phyloP scores from a whole-genome alignment of 2,797 vertebrate species.

The Selene dorsalis region DNA sequence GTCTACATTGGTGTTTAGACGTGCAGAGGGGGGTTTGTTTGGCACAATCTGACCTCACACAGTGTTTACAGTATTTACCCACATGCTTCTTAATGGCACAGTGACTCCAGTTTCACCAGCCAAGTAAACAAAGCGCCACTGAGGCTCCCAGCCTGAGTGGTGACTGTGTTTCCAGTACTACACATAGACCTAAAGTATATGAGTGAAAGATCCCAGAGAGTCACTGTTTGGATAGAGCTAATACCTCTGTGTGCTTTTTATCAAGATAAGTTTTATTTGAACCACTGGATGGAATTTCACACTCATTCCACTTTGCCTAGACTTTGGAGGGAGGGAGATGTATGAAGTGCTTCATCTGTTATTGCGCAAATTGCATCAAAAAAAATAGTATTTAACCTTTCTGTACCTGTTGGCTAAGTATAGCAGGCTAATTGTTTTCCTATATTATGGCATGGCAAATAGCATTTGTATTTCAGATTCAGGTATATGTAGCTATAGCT shows the following conservation, averaged over 20 bases:
- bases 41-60: conserved; percentile 95
- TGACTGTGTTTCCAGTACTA: conserved; percentile 78
- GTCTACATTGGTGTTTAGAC: conserved; percentile 92
- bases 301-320: conserved; percentile 95
- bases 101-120: conserved; percentile 91
- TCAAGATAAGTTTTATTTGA: conserved; percentile 94
- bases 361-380: conserved; percentile 93
- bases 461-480: conserved; percentile 99
- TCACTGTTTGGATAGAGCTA: conserved; percentile 90
- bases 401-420: conserved; percentile 99
- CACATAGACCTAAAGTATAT: conserved; percentile 76
- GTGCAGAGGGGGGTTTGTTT: conserved; percentile 91
- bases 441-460: conserved; percentile 99
- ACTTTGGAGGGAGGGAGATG: conserved; percentile 88
- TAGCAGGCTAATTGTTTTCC: conserved; percentile 98
- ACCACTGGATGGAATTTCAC: conserved; percentile 97
- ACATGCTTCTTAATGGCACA: conserved; percentile 99
- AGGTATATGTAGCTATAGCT: conserved; percentile 98
- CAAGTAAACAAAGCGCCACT: conserved; percentile 80
- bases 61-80: conserved; percentile 99
- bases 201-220: conserved; percentile 79
- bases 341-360: conserved; percentile 97
- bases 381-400: conserved; percentile 99
- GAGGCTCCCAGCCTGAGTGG: conserved; percentile 78
- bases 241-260: conserved; percentile 96